Evolutionary conservation across 2,888 invertebrate species (phyloP), one percentile per base, ranked within the genome.

Genomic region (Apamea anceps): DNA sequence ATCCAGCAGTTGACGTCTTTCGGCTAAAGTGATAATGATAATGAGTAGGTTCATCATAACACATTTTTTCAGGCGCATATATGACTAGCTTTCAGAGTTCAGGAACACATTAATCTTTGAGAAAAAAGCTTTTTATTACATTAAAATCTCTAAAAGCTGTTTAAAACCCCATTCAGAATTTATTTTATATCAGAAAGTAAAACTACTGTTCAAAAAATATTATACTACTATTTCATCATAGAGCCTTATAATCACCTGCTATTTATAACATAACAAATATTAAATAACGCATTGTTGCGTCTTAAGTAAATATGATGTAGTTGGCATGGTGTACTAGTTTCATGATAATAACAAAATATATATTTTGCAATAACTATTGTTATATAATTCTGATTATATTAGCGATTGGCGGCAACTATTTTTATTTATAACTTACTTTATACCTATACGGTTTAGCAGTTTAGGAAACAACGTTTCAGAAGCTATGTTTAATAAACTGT

Each of bases 251-350:
- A 60, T 79, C 42, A 54, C 37, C 45, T 18, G 42, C n/a, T 71
- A 85, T 81, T 72, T 74, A 73, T 76, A 85, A 51, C 25, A 77
- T 71, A 76, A 71, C 63, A 82, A 82, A 76, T 82, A 78, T 65
- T 72, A 76, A 72, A 79, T 73, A 76, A 74, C 73, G 57, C 63
- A 68, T 57, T n/a, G 72, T 77, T 79, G n/a, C 67, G 72, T 66
- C 32, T 72, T 81, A 75, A 45, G 57, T 82, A 75, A 85, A 79
- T 86, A 79, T 79, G 62, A 67, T 73, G 62, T 75, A 82, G 76
- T 77, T 79, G 76, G 83, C 68, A 75, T 86, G 63, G 70, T 70
- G 57, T 51, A 67, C 73, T 65, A 74, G 74, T 81, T 81, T 72
- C 15, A 21, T 48, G 13, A 72, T 75, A 42, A 60, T 65, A 63